phyloP scores from a whole-genome alignment of 2,113 vertebrate genomes.

The Probosciger aterrimus region DNA sequence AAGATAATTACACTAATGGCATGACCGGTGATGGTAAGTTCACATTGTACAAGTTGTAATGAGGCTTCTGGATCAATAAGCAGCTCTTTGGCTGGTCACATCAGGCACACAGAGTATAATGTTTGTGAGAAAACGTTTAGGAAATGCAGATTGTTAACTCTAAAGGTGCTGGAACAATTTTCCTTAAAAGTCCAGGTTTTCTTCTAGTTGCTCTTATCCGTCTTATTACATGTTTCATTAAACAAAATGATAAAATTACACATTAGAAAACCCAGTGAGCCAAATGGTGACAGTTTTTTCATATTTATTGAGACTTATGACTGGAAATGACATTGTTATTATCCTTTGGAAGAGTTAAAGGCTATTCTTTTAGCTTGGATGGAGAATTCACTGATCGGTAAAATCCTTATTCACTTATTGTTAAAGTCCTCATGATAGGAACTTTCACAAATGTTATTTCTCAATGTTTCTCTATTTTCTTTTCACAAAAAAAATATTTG shows the following conservation, averaged over 20 bases:
- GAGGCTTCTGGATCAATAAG: slow-evolving; percentile 64
- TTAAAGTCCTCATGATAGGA: neutral
- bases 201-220: neutral
- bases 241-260: neutral
- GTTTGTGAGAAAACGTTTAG: neutral
- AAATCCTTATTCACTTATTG: neutral
- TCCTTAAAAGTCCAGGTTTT: neutral
- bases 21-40: slow-evolving; percentile 59
- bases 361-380: neutral
- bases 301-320: neutral
- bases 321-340: neutral
- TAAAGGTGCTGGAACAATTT: neutral
- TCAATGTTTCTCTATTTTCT: neutral
- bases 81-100: slow-evolving; percentile 51
- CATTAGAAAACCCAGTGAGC: neutral
- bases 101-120: neutral
- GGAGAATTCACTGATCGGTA: neutral
- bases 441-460: neutral
- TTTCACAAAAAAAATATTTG: neutral
- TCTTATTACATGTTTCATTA: neutral
- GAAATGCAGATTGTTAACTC: slow-evolving; percentile 36
- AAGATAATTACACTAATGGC: slow-evolving; percentile 72
- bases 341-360: neutral
- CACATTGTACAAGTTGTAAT: slow-evolving; percentile 66
- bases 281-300: neutral